These are phyloP conservation scores for Microtus montanus DNA, from an alignment of 2,113 vertebrate genomes.

Conservation along the genomic window DNA sequence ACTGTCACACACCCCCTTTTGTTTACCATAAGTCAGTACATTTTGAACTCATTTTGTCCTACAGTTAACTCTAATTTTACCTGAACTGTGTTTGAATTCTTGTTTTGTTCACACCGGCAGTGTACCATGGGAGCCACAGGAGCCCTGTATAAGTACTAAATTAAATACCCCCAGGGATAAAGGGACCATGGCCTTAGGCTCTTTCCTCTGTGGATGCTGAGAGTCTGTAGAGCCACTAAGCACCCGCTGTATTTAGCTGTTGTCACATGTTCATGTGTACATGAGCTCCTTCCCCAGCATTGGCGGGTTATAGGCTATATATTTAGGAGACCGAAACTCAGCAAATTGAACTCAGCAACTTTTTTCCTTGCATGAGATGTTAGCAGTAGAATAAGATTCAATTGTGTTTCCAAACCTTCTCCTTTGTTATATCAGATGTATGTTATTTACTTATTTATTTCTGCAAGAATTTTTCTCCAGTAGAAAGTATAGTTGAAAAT, in stretches of 20 bases:
- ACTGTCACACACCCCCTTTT: not conserved
- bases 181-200: not conserved
- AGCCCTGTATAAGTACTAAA: not conserved
- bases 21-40: not conserved
- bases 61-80: not conserved
- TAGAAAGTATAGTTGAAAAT: not conserved
- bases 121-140: not conserved
- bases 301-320: not conserved
- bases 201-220: not conserved
- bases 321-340: not conserved
- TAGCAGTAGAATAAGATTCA: not conserved
- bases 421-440: not conserved
- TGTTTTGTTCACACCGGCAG: too few species aligned
- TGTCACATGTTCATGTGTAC: too few species aligned
- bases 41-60: not conserved
- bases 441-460: too few species aligned
- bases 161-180: not conserved
- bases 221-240: not conserved
- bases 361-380: not conserved
- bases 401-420: not conserved
- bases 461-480: not conserved
- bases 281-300: not conserved
- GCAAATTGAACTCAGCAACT: not conserved
- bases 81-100: not conserved
- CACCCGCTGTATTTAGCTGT: too few species aligned